phyloP scores from a whole-genome alignment of 2,888 invertebrate species.

The Drosophila engyochracea region DNA sequence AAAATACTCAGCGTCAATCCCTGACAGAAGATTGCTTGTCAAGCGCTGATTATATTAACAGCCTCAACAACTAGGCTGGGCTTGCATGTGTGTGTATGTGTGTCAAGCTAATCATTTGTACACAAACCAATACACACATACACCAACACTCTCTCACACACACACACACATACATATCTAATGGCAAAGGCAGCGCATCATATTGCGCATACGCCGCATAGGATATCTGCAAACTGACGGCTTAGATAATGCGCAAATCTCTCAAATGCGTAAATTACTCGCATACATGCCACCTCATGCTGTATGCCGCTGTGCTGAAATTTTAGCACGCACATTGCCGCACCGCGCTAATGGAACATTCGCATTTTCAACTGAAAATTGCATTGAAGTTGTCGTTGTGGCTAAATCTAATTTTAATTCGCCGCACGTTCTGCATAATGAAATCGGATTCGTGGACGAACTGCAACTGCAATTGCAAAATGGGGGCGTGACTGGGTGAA shows the following conservation, averaged over 20 bases:
- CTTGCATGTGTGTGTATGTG: background rate
- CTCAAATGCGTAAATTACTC: slow-evolving; percentile 47
- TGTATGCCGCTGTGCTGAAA: slow-evolving; percentile 22
- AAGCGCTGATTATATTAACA: slow-evolving; percentile 74
- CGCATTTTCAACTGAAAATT: slow-evolving; percentile 36
- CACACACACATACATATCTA: background rate
- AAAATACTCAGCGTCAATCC: slow-evolving; percentile 59
- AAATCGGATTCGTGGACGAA: slow-evolving; percentile 67
- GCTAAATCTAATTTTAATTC: slow-evolving; percentile 73
- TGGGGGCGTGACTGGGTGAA: slow-evolving; percentile 18
- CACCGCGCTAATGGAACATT: slow-evolving; percentile 53
- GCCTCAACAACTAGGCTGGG: slow-evolving; percentile 16
- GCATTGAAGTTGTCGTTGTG: slow-evolving; percentile 51
- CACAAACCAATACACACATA: background rate
- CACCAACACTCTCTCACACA: background rate
- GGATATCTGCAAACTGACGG: slow-evolving; percentile 26
- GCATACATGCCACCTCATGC: slow-evolving; percentile 13
- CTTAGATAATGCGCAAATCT: slow-evolving; percentile 54
- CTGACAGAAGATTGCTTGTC: slow-evolving; percentile 73
- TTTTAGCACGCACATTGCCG: slow-evolving; percentile 29
- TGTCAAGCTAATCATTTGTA: slow-evolving; percentile 43
- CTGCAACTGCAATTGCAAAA: slow-evolving; percentile 28
- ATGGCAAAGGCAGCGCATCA: slow-evolving; percentile 28
- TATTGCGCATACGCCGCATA: slow-evolving; percentile 55
- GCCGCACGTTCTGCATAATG: slow-evolving; percentile 76